These are phyloP conservation scores for Fringilla coelebs DNA, from an alignment of 2,797 vertebrate species.

Conservation along the genomic window DNA sequence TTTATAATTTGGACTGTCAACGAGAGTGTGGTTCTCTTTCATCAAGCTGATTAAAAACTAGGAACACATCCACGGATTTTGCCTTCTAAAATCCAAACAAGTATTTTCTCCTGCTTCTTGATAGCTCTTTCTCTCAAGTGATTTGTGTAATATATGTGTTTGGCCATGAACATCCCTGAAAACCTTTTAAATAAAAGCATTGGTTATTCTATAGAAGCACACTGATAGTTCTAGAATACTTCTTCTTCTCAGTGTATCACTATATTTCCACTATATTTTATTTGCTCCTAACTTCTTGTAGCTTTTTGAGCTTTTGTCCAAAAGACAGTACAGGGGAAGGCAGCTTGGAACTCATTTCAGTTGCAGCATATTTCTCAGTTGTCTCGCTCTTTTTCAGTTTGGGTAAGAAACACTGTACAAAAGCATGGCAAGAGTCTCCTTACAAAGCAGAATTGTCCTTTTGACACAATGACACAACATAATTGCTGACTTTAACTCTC, in stretches of 20 bases:
- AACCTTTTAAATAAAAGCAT: not conserved
- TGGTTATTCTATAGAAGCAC: not conserved
- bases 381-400: not conserved
- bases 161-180: not conserved
- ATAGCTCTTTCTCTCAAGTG: not conserved
- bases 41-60: not conserved
- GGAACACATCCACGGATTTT: not conserved
- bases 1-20: not conserved
- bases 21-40: not conserved
- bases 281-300: not conserved
- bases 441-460: not conserved
- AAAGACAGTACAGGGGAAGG: not conserved
- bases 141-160: not conserved
- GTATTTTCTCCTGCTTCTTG: not conserved
- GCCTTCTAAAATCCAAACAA: not conserved
- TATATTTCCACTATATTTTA: not conserved
- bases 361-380: constrained; percentile 15
- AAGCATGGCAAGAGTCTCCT: not conserved
- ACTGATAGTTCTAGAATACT: not conserved
- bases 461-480: not conserved
- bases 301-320: not conserved
- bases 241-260: not conserved
- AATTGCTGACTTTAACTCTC: not conserved
- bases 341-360: not conserved
- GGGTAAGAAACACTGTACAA: not conserved